Evolutionary conservation across 2,888 invertebrate genomes (phyloP), one percentile per base, ranked within the genome.

Genomic region (Diploptera punctata): DNA sequence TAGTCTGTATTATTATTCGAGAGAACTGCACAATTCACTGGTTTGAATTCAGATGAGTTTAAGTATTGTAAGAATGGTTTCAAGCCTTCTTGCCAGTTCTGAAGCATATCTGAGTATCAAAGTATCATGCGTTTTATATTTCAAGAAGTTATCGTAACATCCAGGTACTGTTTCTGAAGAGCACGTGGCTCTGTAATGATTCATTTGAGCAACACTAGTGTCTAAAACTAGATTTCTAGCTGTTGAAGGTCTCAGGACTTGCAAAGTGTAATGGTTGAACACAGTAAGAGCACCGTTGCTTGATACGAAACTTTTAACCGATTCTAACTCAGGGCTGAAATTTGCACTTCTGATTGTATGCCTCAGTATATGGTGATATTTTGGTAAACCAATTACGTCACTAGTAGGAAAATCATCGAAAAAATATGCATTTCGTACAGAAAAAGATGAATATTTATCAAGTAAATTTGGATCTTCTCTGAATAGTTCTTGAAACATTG

Each of bases 261-360:
- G 85, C 76, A 93, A 81, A 3, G 91, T 89, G 79, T 92, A 93
- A 80, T 93, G 93, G 81, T 93, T 93, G 82, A 92, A 92, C 49
- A 92, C 91, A 61, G 89, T 90, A 77, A 91, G 82, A 31, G 91
- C 87, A 75, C 86, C 87, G 76, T 85, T 85, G 4, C 90, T 90
- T 24, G 87, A 82, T 80, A 92, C 88, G 80, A 92, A 89, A 80
- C 92, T 92, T 81, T 93, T 93, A 68, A 90, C 89, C 73, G 90
- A 91, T 76, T 88, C 88, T 19, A 89, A 90, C 73, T 86, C 83
- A 2, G 87, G 87, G 78, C 90, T 91, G 61, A 89, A 84, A 72
- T 85, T 80, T 1, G 85, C 84, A 19, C 90, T 88, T 69, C 91
- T 84, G 44, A 86, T 79, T 43, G 86, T 80, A 77, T 88, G 85